Base-by-base conservation (phyloP, 2,888 invertebrate species). In the Eudasyphora cyanicolor region DNA sequence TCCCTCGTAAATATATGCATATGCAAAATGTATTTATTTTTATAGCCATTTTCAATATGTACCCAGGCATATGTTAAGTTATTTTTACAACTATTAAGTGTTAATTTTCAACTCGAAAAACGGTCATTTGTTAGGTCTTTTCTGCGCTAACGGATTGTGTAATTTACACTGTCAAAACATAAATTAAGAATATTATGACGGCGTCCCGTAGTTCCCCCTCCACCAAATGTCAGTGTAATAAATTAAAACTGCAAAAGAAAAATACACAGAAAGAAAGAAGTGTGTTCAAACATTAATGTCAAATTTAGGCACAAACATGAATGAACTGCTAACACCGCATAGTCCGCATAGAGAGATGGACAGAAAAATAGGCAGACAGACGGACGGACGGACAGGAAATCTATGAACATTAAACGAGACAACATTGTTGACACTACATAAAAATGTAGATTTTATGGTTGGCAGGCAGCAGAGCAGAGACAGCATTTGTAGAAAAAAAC, bases 281-380 rank as follows among this genome's bases (percentile, higher is more conserved):
- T 60, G 51, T 80, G 79, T 77, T 74, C 19, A 57, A 77, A 77
- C 77, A 75, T 69, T 62, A 80, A 83, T 80, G 83, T 70, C 83
- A 80, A 69, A 70, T 75, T 83, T 77, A 62, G 57, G 49, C 76
- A 51, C 69, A 60, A 76, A 76, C 57, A 76, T 42, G 60, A 60
- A 60, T 74, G 49, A 83, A 75, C 75, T 51, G 79, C 79, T 77
- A 8, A 77, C 42, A 74, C 42, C 17, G 38, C 74, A 60, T n/a
- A n/a, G n/a, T n/a, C n/a, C n/a, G n/a, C n/a, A n/a, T n/a, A n/a
- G n/a, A n/a, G n/a, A n/a, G 42, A 75, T 12, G 14, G 12, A 57
- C 27, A 27, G 57, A 51, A 14, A 1, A 17, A 6, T 73, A 73
- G 73, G 57, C 73, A 45, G 32, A 17, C 21, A 51, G 64, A 67